Evolutionary conservation across 2,797 vertebrate species (phyloP).

Genomic region (Channa striata): DNA sequence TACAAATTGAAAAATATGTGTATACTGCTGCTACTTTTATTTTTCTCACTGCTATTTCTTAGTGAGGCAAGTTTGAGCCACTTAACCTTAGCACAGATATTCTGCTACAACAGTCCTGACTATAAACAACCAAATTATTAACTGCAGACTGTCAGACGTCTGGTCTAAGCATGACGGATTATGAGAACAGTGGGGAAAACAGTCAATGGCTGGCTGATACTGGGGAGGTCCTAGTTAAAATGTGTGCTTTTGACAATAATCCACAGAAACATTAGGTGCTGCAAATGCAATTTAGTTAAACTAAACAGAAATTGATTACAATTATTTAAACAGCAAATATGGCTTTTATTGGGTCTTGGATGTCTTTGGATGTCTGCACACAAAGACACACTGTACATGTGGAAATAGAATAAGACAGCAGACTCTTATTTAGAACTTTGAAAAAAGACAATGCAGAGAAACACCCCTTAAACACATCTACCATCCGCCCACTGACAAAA

Average conservation of each 20-base stretch:
- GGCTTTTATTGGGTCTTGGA: background rate
- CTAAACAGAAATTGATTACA: background rate
- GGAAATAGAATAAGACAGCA: background rate
- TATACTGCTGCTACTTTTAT: too few species aligned
- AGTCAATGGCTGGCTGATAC: background rate
- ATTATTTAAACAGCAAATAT: background rate
- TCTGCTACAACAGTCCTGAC: too few species aligned
- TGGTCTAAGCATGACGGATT: background rate
- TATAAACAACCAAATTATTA: too few species aligned
- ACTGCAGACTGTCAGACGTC: too few species aligned
- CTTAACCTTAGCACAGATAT: too few species aligned
- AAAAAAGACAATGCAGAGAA: constrained; percentile 4
- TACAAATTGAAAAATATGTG: too few species aligned
- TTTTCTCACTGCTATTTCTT: too few species aligned
- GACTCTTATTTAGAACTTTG: constrained; percentile 2
- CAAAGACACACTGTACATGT: background rate
- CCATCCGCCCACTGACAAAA: constrained; percentile 23
- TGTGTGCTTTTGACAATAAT: background rate
- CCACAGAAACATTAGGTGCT: background rate
- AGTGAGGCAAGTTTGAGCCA: too few species aligned
- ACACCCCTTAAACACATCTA: constrained; percentile 16
- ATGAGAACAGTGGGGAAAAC: background rate
- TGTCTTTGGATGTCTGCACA: background rate
- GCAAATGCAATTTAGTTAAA: background rate
- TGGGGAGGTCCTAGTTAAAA: background rate